phyloP scores from a whole-genome alignment of 2,113 vertebrate species.

The Bombycilla garrulus region DNA sequence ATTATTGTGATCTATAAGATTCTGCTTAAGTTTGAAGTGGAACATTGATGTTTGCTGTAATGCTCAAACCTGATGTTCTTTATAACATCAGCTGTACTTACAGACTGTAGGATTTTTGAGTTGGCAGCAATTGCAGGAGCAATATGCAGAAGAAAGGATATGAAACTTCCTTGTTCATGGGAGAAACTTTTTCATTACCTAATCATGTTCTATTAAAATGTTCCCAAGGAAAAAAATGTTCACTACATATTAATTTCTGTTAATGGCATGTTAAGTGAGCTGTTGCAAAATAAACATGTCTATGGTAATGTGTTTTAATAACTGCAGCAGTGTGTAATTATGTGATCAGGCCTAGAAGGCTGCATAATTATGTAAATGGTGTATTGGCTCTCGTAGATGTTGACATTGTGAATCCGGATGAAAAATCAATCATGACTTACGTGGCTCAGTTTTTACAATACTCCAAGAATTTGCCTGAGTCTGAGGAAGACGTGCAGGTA shows the following conservation, averaged over 20 bases:
- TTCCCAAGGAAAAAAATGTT: background rate
- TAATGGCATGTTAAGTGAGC: background rate
- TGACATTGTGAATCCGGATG: constrained; percentile 87
- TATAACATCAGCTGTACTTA: background rate
- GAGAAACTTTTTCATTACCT: background rate
- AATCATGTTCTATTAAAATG: background rate
- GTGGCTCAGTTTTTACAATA: constrained; percentile 95
- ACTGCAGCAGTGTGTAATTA: constrained; percentile 26
- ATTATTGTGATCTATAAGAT: background rate
- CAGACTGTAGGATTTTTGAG: background rate
- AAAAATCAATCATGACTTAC: constrained; percentile 98
- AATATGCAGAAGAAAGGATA: background rate
- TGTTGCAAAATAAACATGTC: constrained; percentile 43
- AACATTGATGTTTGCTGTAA: background rate
- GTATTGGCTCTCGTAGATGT: constrained; percentile 80
- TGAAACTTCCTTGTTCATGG: background rate
- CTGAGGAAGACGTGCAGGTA: constrained; percentile 79
- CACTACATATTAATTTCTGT: constrained; percentile 16
- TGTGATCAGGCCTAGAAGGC: constrained; percentile 15
- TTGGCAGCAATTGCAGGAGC: background rate
- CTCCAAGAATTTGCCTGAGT: constrained; percentile 75
- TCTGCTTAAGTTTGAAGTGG: background rate
- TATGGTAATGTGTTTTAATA: constrained; percentile 35
- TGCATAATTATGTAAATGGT: constrained; percentile 13
- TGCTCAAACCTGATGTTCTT: background rate